phyloP scores from a whole-genome alignment of 1,140 invertebrate species.

The Drosophila seguyi region DNA sequence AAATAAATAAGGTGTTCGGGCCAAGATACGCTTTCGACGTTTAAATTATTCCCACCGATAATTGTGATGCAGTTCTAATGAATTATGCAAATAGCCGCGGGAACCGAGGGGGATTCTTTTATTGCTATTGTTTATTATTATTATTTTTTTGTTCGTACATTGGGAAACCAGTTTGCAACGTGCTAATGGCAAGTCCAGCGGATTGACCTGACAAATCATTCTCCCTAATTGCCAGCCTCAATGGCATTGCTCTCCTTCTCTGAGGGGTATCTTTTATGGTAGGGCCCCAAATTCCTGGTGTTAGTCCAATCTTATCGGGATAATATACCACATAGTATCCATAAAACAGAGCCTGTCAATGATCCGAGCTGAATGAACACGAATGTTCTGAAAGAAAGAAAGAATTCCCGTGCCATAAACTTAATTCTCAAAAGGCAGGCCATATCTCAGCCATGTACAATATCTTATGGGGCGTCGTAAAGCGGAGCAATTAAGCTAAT shows the following conservation, averaged over 20 bases:
- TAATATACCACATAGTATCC: slow-evolving; percentile 9
- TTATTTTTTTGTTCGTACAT: no score
- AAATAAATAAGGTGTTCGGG: neutral
- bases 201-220: slow-evolving; percentile 20
- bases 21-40: neutral
- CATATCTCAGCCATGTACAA: slow-evolving; percentile 28
- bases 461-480: slow-evolving; percentile 38
- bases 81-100: slow-evolving; percentile 14
- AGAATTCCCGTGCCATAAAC: slow-evolving; percentile 22
- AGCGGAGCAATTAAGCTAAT: slow-evolving; percentile 37
- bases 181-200: neutral
- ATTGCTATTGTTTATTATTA: neutral
- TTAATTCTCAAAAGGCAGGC: neutral
- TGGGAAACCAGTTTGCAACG: slow-evolving; percentile 12
- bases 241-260: neutral
- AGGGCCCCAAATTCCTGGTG: slow-evolving; percentile 5
- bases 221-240: neutral
- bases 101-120: neutral
- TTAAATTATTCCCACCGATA: neutral
- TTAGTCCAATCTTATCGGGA: slow-evolving; percentile 30
- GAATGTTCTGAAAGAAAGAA: neutral
- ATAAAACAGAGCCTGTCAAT: slow-evolving; percentile 36
- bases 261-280: neutral
- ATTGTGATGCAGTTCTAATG: neutral
- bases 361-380: slow-evolving; percentile 31